phyloP scores from a whole-genome alignment of 2,888 invertebrate genomes.

The Drosophila picticornis region DNA sequence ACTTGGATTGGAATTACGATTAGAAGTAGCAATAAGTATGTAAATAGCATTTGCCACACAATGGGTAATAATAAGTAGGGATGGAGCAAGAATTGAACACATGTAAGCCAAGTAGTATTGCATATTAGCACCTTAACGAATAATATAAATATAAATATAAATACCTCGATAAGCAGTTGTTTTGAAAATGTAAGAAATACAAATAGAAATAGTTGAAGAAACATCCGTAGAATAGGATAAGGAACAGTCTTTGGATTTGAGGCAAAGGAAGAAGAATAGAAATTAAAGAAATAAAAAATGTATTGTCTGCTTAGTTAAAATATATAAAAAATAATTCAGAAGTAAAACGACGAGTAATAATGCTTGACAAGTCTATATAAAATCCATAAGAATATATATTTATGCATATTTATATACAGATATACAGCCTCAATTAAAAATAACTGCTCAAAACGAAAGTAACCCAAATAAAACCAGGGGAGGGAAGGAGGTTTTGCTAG shows the following conservation, averaged over 20 bases:
- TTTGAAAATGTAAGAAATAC: background rate
- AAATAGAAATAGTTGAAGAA: background rate
- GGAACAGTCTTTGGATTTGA: background rate
- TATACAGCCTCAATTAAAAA: background rate
- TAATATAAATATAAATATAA: background rate
- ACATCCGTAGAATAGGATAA: background rate
- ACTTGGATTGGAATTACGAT: background rate
- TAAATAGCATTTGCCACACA: background rate
- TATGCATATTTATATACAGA: background rate
- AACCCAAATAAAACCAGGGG: background rate
- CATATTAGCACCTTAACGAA: background rate
- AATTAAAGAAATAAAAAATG: background rate
- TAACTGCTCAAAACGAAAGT: background rate
- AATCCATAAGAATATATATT: background rate
- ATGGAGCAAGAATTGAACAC: background rate
- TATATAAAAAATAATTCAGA: background rate
- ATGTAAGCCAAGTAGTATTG: background rate
- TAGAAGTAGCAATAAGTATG: background rate
- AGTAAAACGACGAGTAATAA: no score
- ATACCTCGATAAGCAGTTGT: background rate
- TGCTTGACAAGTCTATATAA: background rate
- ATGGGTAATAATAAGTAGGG: background rate
- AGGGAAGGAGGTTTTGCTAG: constrained; percentile 10
- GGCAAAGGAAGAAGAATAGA: background rate
- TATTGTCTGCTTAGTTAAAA: background rate